Base-by-base conservation (phyloP, 2,113 vertebrate genomes). In the Rhinogobius similis region DNA sequence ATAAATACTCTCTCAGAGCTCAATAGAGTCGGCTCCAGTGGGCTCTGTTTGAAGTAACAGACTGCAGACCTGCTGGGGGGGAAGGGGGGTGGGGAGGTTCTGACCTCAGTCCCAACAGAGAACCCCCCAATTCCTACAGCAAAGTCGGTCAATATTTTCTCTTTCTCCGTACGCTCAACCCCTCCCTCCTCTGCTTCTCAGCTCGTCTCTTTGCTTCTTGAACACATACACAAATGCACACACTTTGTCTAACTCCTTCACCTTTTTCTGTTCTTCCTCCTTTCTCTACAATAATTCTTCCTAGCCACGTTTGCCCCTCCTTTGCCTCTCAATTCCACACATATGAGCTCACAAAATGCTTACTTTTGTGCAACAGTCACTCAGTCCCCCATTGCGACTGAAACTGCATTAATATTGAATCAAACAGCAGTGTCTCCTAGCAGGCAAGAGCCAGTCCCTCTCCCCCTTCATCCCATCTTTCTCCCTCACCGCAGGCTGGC, bases 401-500 rank as follows among this genome's bases (percentile, higher is more conserved):
- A 90, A 93, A 93, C 93, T 92, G 86, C 92, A 93, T 93, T 93
- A 93, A 93, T 93, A 93, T 93, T 93, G 92, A 93, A 93, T 93
- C 92, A 93, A 93, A 93, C 91, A 91, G 90, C 86, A 90, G 90
- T 86, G 89, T 90, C 87, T 91, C 85, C 89, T 80, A 88, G 87
- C 87, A 89, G 86, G 83, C 86, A 87, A 86, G 89, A 88, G 86
- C 76, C 76, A 83, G 84, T 85, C 76, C 79, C 73, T 27, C 77
- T 55, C 39, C 68, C 76, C 62, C 48, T 73, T 77, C 86, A 76
- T 67, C 83, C 85, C 76, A 78, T 73, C 87, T 93, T 93, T 94
- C 56, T 94, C 56, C 94, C 95, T 87, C 87, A 87, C 89, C 86
- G 86, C 89, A 87, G 88, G 87, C 87, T 89, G 83, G 82, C 85